Evolutionary conservation across 2,888 invertebrate species (phyloP).

Genomic region (Quadroppia sp.): DNA sequence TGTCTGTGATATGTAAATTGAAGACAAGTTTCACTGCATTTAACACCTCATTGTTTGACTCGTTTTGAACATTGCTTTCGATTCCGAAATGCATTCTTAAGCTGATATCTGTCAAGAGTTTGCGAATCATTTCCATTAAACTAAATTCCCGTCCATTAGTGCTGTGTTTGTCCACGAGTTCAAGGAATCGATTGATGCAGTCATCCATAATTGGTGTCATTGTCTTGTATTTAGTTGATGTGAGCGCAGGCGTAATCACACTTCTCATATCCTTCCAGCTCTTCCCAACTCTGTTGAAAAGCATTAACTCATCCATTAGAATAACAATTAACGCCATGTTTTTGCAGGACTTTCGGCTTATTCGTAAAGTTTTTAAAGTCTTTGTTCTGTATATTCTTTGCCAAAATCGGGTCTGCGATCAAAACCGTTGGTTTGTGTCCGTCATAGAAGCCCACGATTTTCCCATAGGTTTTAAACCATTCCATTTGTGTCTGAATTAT

Average conservation of each 20-base stretch:
- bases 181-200: constrained; percentile 38
- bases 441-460: constrained; percentile 44
- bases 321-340: constrained; percentile 10
- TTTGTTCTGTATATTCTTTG: constrained; percentile 51
- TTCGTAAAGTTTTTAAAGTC: constrained; percentile 51
- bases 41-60: constrained; percentile 43
- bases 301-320: background rate
- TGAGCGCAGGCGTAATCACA: constrained; percentile 47
- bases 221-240: constrained; percentile 45
- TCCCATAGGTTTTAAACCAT: constrained; percentile 45
- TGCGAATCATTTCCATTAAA: constrained; percentile 44
- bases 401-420: constrained; percentile 43
- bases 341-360: constrained; percentile 46
- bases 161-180: constrained; percentile 29
- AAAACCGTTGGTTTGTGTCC: constrained; percentile 43
- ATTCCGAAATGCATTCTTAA: constrained; percentile 46
- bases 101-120: constrained; percentile 46
- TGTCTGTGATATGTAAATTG: background rate
- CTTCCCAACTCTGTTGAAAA: constrained; percentile 35
- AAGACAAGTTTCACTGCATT: constrained; percentile 32
- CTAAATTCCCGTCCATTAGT: constrained; percentile 43
- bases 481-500: constrained; percentile 35
- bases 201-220: constrained; percentile 41
- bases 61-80: constrained; percentile 44
- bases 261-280: constrained; percentile 47